Base-by-base conservation (phyloP, 2,113 vertebrate genomes). In the Peromyscus maniculatus region DNA sequence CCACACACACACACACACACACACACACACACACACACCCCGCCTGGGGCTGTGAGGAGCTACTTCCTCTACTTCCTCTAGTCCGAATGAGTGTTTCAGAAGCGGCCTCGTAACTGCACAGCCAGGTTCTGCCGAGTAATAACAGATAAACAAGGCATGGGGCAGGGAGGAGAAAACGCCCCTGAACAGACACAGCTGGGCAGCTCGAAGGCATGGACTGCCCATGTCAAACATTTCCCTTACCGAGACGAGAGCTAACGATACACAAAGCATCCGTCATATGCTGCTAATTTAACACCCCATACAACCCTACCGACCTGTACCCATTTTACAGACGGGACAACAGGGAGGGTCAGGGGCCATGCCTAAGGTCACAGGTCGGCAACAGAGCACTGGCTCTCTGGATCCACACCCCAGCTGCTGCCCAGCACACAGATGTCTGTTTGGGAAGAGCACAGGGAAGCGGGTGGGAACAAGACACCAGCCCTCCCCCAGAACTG, bases 51-150 rank as follows among this genome's bases (percentile, higher is more conserved):
- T 28, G 3, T 39, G 69, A 66, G 33, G 71, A 69, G 72, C 46
- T 16, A 46, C 55, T 17, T 6, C 72, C 59, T 87, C 46, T 16
- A 46, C 55, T 17, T 6, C 72, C 59, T 87, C 88, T 52, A 43
- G 79, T 87, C 77, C n/a, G 39, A 52, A 86, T 96, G 82, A 89
- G 88, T 10, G 49, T n/a, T 71, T 49, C 17, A 49, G 72, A 93
- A 95, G 89, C 49, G 91, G 83, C 19, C 28, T 62, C 59, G 22
- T 49, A 75, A 82, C 67, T 13, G n/a, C 79, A 57, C 22, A 69
- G 21, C 84, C 36, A 75, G 69, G 55, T 31, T 72, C 91, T 89
- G 66, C 57, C 90, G 64, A 67, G 82, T 24, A 62, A 62, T 39
- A 57, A 17, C 49, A 57, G 55, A 39, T 15, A 80, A 33, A 83